Evolutionary conservation across 2,113 vertebrate genomes (phyloP), one percentile per base, ranked within the genome.

Genomic region (Gasterosteus nipponicus): DNA sequence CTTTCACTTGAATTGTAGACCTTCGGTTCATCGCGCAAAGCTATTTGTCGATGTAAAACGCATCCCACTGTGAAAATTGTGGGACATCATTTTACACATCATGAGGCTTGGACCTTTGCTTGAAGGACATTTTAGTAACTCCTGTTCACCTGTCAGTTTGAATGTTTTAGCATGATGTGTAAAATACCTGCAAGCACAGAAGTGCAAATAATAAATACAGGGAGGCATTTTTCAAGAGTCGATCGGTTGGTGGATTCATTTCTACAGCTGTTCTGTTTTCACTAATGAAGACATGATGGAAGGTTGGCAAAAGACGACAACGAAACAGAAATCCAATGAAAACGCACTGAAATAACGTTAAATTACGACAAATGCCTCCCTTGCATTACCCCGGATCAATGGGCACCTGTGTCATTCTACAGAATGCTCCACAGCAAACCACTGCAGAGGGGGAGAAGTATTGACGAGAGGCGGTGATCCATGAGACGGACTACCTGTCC

Each of bases 391-490:
- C 62, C 51, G 16, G 90, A 92, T 94, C 87, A 92, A 92, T 92
- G 57, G 72, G 69, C 77, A 80, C 83, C 81, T 79, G 77, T 90
- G 88, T 86, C 84, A 80, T 54, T 85, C 73, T 38, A 70, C 64
- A 82, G 77, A 84, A 89, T 61, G 85, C 79, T 84, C 73, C 73
- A 77, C 73, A 79, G 75, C 72, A 80, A 70, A 84, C 59, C 68
- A 63, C 68, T 82, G 75, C 38, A 67, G 41, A 69, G 83, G 62
- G 67, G 68, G 77, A 70, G 75, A 18, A 67, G 72, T 93, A 92
- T 93, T 93, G 92, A 93, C 26, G n/a, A 77, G 70, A 44, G 66
- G 80, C 90, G 83, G 91, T 91, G 91, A 93, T 93, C 89, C 90
- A 92, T 88, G 78, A 85, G 84, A 91, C 85, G 75, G 83, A 87